Conservation (phyloP, 92 coral and sea anemone genomes). For the Plumapathes pennacea region DNA sequence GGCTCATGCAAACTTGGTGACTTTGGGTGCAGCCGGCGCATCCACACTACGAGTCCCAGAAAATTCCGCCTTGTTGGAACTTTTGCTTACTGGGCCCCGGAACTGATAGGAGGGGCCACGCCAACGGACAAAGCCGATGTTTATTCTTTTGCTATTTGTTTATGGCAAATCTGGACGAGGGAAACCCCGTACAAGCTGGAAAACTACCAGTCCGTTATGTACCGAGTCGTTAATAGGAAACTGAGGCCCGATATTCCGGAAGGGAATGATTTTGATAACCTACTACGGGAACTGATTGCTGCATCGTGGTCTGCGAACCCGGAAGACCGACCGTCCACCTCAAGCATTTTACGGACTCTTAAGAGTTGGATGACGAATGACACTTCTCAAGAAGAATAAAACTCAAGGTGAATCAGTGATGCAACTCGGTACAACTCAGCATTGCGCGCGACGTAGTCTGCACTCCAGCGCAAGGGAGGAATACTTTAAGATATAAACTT, state of each 20-base stretch:
- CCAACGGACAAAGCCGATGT: constrained; percentile 91
- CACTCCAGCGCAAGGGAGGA: too few relatives aligned
- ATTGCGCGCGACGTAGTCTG: too few relatives aligned
- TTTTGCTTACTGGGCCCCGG: constrained; percentile 95
- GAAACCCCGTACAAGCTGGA: constrained; percentile 82
- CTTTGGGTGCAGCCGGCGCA: constrained; percentile 90
- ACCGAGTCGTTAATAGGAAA: constrained; percentile 83
- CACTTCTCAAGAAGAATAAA: too few relatives aligned
- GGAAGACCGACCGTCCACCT: constrained; percentile 71
- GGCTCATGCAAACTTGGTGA: constrained; percentile 87
- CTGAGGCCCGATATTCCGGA: constrained; percentile 80
- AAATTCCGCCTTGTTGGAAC: constrained; percentile 93
- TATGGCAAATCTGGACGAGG: constrained; percentile 92
- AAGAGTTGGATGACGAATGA: constrained; percentile 63
- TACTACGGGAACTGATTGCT: constrained; percentile 86
- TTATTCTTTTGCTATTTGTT: constrained; percentile 74
- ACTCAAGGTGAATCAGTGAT: too few relatives aligned
- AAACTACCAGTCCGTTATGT: constrained; percentile 91
- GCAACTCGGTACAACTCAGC: too few relatives aligned
- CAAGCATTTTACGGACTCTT: too few relatives aligned
- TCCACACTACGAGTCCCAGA: constrained; percentile 89
- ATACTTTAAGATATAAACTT: too few relatives aligned
- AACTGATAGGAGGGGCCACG: constrained; percentile 82
- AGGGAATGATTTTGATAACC: constrained; percentile 76
- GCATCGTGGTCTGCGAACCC: constrained; percentile 79